Percentiles rank a stretch among this genome's conserved stretches.
phyloP scores from a whole-genome alignment of 2,797 vertebrate species.

The Hapalemur alaotrensis region DNA sequence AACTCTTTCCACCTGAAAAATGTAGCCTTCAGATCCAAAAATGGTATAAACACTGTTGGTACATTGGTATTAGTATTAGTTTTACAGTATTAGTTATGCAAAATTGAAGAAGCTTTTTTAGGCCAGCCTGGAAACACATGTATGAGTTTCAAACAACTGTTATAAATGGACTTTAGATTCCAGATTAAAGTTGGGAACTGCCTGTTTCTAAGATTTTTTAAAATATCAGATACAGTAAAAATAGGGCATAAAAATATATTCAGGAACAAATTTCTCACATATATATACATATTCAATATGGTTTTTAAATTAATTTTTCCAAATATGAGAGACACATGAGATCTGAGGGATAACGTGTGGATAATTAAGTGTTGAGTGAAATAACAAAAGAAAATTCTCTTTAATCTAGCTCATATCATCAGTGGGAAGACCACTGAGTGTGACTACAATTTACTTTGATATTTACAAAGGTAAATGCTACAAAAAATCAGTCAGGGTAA shows the following conservation, averaged over 20 bases:
- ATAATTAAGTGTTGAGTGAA: neutral
- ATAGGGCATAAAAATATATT: neutral
- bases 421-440: neutral
- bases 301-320: neutral
- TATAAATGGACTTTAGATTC: neutral
- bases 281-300: neutral
- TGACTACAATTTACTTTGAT: neutral
- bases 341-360: neutral
- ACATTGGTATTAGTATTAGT: neutral
- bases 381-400: neutral
- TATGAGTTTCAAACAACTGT: neutral
- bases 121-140: neutral
- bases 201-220: neutral
- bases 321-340: neutral
- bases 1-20: neutral
- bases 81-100: neutral
- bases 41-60: neutral
- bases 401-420: neutral
- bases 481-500: neutral
- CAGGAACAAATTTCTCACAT: neutral
- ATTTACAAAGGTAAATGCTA: neutral
- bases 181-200: no score
- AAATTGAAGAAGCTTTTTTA: neutral
- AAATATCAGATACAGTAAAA: neutral
- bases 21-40: neutral